Base-by-base conservation (phyloP, 2,888 invertebrate species). In the Plagodis dolabraria region DNA sequence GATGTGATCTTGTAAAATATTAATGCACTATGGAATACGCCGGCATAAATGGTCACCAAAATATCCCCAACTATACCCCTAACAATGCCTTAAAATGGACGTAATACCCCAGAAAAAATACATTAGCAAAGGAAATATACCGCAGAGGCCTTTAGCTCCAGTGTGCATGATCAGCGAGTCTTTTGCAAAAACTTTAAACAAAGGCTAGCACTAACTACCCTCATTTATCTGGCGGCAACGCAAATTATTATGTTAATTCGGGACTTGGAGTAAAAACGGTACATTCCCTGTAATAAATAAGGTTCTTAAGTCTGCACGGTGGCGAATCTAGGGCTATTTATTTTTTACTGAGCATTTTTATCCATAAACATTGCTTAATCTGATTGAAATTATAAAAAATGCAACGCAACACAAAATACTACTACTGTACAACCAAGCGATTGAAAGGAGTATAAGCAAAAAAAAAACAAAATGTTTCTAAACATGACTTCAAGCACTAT, bases 221-320 rank as follows among this genome's bases (percentile, higher is more conserved):
- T 58, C 63, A 70, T 59, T 68, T 70, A 70, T 64, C 64, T 63
- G 64, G 52, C 63, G 61, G 50, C 53, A 58, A 51, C 60, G 68
- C 64, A 70, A 74, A 74, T 75, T 76, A 74, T 76, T 74, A 75
- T 74, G 76, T 68, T 74, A 76, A 77, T 75, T 72, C 64, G 56
- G 61, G 58, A 66, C 64, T 68, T 65, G 56, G 69, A 67, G 69
- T 58, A 67, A 71, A 70, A 76, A 72, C 68, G 64, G 68, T 57
- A 70, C 69, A 68, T 70, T 68, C 60, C 55, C 45, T 52, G 66
- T 65, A 57, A 74, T 77, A 70, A 72, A 77, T 77, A 70, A 73
- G 60, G 51, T 53, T 60, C 66, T 67, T 74, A 68, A 66, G 55
- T 59, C 50, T 47, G 34, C 6, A 7, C 50, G 34, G 60, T 10